Evolutionary conservation across 2,797 vertebrate genomes (phyloP), one percentile per base, ranked within the genome.

Genomic region (Neosilurus mollespiculum): DNA sequence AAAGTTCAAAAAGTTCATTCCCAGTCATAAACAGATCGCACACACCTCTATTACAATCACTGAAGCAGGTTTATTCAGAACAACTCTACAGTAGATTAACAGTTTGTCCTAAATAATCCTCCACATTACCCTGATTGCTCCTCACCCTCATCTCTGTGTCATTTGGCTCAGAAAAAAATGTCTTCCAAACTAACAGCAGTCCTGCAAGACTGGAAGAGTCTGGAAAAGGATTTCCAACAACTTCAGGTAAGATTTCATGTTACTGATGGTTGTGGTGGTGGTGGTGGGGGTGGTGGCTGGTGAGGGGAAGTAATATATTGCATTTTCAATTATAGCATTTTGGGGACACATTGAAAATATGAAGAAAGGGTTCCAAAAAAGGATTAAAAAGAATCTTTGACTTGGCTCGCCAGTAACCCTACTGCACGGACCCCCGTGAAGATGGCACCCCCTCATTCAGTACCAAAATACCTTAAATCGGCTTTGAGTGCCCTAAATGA

Each of bases 161-260:
- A 20, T 56, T 58, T 11, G 37, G 76, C 11, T 24, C 71, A 73
- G 9, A 56, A 6, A 11, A 88, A 89, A 81, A 94, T 94, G 94
- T 4, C 92, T 84, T 80, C 83, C 56, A 81, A 75, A 85, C 81
- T 92, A 66, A 66, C 82, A 78, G 91, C 92, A 16, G 91, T 94
- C 85, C 88, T 95, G 88, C 93, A 93, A 85, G 96, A 98, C 87
- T 98, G 96, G 96, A 92, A 94, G 88, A 90, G 91, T 87, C 91
- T 96, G 89, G 95, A 97, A 88, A 93, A 93, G 77, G 96, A 97
- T 83, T 96, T 94, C 89, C 94, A 95, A 80, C 88, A 92, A 85
- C 93, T 96, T 90, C 96, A 97, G 97, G 97, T 98, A 91, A 90
- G 92, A 89, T 87, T 78, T 20, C 1, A 51, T 9, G 37, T 1